phyloP scores from a whole-genome alignment of 2,113 vertebrate species.

The Artemisiospiza belli region DNA sequence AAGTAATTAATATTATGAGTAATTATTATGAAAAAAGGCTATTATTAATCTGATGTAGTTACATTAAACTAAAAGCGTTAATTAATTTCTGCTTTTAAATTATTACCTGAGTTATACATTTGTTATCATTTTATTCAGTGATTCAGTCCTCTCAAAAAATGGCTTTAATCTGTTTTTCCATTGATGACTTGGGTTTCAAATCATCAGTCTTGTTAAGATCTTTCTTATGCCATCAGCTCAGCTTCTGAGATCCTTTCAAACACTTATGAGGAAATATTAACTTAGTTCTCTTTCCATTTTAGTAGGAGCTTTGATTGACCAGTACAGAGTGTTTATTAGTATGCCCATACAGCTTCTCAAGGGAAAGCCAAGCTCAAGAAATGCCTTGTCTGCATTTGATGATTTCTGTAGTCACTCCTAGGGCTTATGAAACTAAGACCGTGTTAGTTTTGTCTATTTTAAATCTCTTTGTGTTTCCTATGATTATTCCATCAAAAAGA shows the following conservation, averaged over 20 bases:
- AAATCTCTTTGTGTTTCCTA: not conserved
- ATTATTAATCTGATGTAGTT: not conserved
- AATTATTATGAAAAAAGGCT: not conserved
- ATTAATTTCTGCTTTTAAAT: not conserved
- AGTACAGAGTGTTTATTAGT: not conserved
- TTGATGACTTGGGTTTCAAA: no score
- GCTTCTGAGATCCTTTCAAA: not conserved
- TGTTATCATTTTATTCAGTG: not conserved
- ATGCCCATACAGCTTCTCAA: not conserved
- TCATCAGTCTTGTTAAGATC: not conserved
- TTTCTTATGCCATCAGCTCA: not conserved
- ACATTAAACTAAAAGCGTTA: not conserved
- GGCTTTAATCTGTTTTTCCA: no score
- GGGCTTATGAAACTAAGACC: not conserved
- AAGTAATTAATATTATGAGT: no score
- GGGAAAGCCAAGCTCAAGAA: not conserved
- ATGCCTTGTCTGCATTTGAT: not conserved
- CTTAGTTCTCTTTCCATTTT: not conserved
- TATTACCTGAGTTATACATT: not conserved
- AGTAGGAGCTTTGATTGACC: not conserved
- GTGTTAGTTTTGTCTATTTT: not conserved
- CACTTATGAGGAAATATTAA: not conserved
- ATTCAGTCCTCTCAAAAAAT: not conserved
- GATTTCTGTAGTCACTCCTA: not conserved
- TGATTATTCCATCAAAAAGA: not conserved